phyloP scores from a whole-genome alignment of 2,888 invertebrate species.

The Kuschelorhynchus macadamiae region DNA sequence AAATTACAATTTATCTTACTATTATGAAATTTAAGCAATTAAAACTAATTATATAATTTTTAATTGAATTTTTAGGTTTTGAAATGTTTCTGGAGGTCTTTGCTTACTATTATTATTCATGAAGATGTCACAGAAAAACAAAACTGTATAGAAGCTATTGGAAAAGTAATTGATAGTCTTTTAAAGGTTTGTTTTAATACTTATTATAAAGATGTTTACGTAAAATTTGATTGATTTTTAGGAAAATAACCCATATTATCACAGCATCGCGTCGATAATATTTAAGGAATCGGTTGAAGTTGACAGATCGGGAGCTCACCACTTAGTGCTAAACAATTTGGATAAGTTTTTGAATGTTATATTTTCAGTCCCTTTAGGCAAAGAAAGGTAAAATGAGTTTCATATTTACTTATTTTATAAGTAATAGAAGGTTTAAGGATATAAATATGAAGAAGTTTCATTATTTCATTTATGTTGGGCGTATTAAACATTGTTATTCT shows the following conservation, averaged over 20 bases:
- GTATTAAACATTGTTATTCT: too few relatives aligned
- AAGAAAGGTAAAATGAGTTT: conserved; percentile 34
- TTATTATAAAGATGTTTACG: too few relatives aligned
- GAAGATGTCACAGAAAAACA: conserved; percentile 30
- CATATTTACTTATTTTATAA: too few relatives aligned
- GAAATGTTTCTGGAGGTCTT: conserved; percentile 56
- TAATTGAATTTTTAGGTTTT: conserved; percentile 55
- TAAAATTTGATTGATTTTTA: too few relatives aligned
- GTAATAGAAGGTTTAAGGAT: too few relatives aligned
- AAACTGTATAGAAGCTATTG: conserved; percentile 44
- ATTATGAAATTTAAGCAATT: too few relatives aligned
- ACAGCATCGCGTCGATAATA: conserved; percentile 20
- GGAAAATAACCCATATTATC: conserved; percentile 28
- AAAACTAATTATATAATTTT: too few relatives aligned
- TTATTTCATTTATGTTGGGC: too few relatives aligned
- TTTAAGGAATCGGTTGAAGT: conserved; percentile 26
- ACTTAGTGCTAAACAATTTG: conserved; percentile 19
- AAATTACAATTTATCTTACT: too few relatives aligned
- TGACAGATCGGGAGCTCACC: conserved; percentile 2
- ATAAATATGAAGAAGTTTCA: too few relatives aligned
- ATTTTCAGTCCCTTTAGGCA: conserved; percentile 42
- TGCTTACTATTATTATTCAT: conserved; percentile 51
- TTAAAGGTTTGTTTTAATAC: conserved; percentile 52
- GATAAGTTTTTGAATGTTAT: conserved; percentile 25
- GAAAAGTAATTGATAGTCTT: conserved; percentile 47